Evolutionary conservation across 2,797 vertebrate genomes (phyloP), one percentile per base, ranked within the genome.

Genomic region (Carcharodon carcharias): DNA sequence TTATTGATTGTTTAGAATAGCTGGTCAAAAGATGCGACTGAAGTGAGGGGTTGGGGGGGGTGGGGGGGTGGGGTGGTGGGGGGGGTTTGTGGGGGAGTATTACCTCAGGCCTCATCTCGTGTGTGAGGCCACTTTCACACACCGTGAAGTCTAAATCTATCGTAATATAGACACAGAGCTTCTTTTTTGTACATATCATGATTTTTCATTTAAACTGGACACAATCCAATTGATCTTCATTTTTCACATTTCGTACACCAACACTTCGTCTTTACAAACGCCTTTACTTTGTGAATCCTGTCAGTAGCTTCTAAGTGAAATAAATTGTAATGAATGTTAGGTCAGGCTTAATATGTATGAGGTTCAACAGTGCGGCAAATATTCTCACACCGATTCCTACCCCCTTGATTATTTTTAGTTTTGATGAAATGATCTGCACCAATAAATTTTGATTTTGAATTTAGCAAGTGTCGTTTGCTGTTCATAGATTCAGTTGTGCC

Each of bases 191-290:
- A 95, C 96, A 97, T 96, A 96, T 96, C 97, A 97, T 97, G 95
- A 96, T 97, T 98, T 98, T 97, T 97, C 97, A 97, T 97, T 97
- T 97, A 8, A 96, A 97, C 97, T 97, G 96, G 97, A 97, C 96
- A 97, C 95, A 96, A 97, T 95, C 96, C 96, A 97, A 97, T 97
- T 98, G 97, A 97, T 97, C 97, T 97, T 97, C 96, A 97, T 98
- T 0, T 0, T 96, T 97, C 0, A 0, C 96, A 93, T 97, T 88
- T 96, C 96, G 96, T 58, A 97, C 97, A 96, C 97, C 96, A 97
- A 96, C 97, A 96, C 65, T 67, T 67, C 18, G 65, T 16, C 65
- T 14, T 16, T 67, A 8, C 12, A 11, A 63, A 63, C 95, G 96
- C 96, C 96, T 69, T 96, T 96, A 12, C 61, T 97, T 97, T 96